These are phyloP conservation scores for Bombycilla garrulus DNA, from an alignment of 2,113 vertebrate species.

Conservation along the genomic window DNA sequence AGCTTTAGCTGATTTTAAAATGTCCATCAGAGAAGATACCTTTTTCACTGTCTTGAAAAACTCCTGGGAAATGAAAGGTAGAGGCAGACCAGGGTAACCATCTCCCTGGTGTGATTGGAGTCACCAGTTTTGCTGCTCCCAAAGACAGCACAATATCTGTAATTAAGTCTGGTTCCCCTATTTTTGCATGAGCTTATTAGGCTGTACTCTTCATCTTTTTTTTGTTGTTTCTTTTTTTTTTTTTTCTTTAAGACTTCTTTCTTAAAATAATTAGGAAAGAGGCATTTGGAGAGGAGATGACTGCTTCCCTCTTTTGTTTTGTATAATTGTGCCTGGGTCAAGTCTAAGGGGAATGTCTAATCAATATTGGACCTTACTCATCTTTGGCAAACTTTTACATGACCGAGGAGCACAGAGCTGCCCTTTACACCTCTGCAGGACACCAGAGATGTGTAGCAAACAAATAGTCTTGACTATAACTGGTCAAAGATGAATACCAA, in stretches of 20 bases:
- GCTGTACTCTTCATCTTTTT: not conserved
- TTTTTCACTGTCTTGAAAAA: not conserved
- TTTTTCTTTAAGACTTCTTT: not conserved
- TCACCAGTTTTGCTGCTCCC: not conserved
- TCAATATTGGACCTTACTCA: not conserved
- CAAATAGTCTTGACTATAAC: not conserved
- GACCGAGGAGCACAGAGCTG: not conserved
- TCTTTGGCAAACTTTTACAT: not conserved
- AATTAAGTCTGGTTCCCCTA: not conserved
- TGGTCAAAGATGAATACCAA: not conserved
- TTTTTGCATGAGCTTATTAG: not conserved
- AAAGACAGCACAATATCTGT: not conserved
- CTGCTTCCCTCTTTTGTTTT: not conserved
- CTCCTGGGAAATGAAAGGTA: not conserved
- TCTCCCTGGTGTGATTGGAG: not conserved
- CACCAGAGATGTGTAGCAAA: not conserved
- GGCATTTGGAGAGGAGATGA: not conserved
- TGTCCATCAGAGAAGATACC: not conserved
- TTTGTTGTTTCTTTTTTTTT: not conserved
- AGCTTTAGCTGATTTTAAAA: not conserved
- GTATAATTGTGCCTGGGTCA: not conserved
- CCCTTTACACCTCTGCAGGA: not conserved
- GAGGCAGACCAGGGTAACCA: not conserved
- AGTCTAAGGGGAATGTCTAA: not conserved
- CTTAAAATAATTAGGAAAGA: not conserved